Evolutionary conservation across 2,797 vertebrate species (phyloP), one percentile per base, ranked within the genome.

Genomic region (Pangasius larnaudii): DNA sequence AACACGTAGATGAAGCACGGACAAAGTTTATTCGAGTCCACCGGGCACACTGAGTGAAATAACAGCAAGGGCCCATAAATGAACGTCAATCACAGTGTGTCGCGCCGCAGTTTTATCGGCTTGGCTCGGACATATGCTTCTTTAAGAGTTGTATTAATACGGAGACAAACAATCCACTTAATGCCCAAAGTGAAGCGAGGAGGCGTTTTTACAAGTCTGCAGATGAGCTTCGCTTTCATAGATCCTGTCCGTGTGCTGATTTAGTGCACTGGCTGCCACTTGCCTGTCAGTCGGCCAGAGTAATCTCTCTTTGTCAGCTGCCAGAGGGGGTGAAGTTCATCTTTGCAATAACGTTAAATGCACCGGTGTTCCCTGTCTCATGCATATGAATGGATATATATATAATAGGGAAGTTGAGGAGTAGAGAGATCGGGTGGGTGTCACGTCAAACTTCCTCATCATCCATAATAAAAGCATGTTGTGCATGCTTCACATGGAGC

Each of bases 311-410:
- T 94, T 94, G 95, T 96, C 95, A 95, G 92, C 93, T 93, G 93
- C 94, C 94, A 93, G 91, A 88, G 87, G 85, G 90, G 90, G 75
- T 91, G 93, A 94, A 93, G 94, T 95, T 95, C 95, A 90, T 89
- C 93, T 94, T 94, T 94, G 95, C 95, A 96, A 95, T 96, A 95
- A 95, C 90, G 88, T 95, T 95, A 95, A 96, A 96, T 95, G 94
- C 95, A 94, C 94, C 86, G 89, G 93, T 92, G 94, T 95, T 95
- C 93, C 94, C 88, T 94, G 91, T 93, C 94, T 96, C 95, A 95
- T 96, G 95, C 94, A 96, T 96, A 96, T 96, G 95, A 96, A 96
- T 95, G 94, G 93, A 94, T 92, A 93, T 42, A 51, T 96, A 95
- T 36, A 46, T 46, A 96, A 95, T 95, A 96, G 95, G 96, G 92